Evolutionary conservation across 2,888 invertebrate species (phyloP).

Genomic region (Apamea crenata): DNA sequence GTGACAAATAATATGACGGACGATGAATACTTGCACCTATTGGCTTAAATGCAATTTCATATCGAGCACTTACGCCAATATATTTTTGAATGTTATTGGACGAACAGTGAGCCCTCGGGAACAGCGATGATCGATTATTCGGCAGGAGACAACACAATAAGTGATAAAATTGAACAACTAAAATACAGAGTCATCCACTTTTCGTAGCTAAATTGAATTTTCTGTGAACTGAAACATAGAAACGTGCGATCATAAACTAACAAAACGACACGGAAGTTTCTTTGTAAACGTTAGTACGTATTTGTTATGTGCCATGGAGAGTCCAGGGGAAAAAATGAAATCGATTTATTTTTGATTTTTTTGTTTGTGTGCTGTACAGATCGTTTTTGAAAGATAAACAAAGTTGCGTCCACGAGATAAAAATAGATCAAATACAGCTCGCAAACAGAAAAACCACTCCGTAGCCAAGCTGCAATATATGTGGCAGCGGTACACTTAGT

Average conservation of each 20-base stretch:
- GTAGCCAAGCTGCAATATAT: conserved; percentile 62
- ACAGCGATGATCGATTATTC: conserved; percentile 60
- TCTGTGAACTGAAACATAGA: conserved; percentile 25
- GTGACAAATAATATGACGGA: conserved; percentile 89
- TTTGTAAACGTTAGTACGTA: conserved; percentile 38
- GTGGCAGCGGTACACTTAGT: conserved; percentile 57
- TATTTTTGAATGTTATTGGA: conserved; percentile 63
- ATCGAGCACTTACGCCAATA: conserved; percentile 69
- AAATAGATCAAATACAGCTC: conserved; percentile 75
- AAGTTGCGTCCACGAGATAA: conserved; percentile 69
- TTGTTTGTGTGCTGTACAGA: conserved; percentile 56
- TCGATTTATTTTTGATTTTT: conserved; percentile 57
- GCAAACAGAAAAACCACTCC: conserved; percentile 69
- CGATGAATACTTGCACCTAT: conserved; percentile 79
- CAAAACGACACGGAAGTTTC: conserved; percentile 28
- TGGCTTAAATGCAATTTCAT: conserved; percentile 81
- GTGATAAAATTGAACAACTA: conserved; percentile 43
- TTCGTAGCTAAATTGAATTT: conserved; percentile 35
- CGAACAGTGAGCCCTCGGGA: conserved; percentile 56
- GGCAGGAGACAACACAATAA: conserved; percentile 45
- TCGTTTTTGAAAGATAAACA: conserved; percentile 71
- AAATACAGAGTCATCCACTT: conserved; percentile 22
- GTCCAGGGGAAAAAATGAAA: conserved; percentile 32
- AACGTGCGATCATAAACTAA: conserved; percentile 33
- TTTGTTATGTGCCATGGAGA: conserved; percentile 21